Conservation (phyloP, 2,888 invertebrate genomes). For the Polydrusus pterygomalis region DNA sequence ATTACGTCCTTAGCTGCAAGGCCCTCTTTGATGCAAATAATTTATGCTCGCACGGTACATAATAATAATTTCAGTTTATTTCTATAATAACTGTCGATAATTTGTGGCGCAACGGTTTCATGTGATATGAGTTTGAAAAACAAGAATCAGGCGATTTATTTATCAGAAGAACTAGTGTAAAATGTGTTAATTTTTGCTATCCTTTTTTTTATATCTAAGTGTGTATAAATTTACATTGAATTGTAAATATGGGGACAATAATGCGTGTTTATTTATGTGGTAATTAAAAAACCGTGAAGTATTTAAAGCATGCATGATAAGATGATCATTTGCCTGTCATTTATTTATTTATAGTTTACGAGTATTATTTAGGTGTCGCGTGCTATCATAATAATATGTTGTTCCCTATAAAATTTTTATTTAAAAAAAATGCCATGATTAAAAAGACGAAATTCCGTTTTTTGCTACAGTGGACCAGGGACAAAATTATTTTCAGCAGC, state of each 20-base stretch:
- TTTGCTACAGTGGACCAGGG: no score
- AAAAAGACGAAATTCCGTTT: no score
- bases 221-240: neutral
- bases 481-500: no score
- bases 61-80: neutral
- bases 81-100: constrained; percentile 1
- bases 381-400: no score
- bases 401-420: no score
- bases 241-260: neutral
- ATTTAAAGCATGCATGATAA: neutral
- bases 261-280: neutral
- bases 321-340: no score
- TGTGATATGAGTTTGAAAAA: constrained; percentile 3
- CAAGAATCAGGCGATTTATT: constrained; percentile 24
- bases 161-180: constrained; percentile 8
- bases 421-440: no score
- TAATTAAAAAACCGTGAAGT: neutral
- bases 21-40: no score
- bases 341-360: no score
- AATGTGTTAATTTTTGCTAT: constrained; percentile 15
- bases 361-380: no score
- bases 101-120: constrained; percentile 10
- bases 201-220: neutral
- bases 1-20: no score
- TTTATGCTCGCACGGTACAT: no score